phyloP scores from a whole-genome alignment of 92 coral and sea anemone genomes.

The Ricordea florida region DNA sequence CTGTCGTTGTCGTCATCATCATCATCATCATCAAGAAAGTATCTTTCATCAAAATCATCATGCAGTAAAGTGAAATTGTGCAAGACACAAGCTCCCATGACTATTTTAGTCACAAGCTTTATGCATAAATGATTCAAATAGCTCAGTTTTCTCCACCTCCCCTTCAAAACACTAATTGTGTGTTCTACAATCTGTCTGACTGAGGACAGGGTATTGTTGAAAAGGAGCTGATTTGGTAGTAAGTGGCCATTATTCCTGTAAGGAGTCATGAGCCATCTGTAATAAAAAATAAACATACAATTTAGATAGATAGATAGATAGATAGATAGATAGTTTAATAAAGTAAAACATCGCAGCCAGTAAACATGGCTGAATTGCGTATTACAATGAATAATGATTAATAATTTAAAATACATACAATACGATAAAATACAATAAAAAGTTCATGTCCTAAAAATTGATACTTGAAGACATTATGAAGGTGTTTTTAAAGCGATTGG shows the following conservation, averaged over 20 bases:
- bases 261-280: conserved; percentile 58
- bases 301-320: no score
- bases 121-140: conserved; percentile 9
- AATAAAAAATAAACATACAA: no score
- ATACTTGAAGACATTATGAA: no score
- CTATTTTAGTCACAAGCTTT: conserved; percentile 3
- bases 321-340: no score
- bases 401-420: no score
- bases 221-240: conserved; percentile 16
- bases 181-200: conserved; percentile 45
- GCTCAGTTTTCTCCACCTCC: neutral
- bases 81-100: conserved; percentile 39
- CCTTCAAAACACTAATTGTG: conserved; percentile 48
- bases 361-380: no score
- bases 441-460: no score
- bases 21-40: conserved; percentile 12
- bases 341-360: no score
- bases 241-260: conserved; percentile 56
- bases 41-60: conserved; percentile 31
- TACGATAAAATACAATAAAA: no score
- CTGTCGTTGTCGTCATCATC: conserved; percentile 20
- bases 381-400: no score
- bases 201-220: conserved; percentile 44
- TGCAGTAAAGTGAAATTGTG: conserved; percentile 7
- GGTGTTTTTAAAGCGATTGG: no score